Evolutionary conservation across 2,113 vertebrate species (phyloP).

Genomic region (Vimba vimba): DNA sequence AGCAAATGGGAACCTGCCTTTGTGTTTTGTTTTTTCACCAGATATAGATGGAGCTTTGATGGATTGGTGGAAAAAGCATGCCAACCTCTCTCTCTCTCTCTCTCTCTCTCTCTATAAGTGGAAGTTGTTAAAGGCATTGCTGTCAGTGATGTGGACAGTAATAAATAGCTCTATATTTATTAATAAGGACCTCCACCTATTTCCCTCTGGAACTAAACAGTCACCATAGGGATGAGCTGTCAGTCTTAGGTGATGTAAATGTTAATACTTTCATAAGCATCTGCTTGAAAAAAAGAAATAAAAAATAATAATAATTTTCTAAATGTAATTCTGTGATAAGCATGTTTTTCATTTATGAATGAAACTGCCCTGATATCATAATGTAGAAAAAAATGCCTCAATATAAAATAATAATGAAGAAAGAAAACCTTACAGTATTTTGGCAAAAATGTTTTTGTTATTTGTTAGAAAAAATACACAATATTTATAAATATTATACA

Average conservation of each 20-base stretch:
- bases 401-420: no score
- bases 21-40: slow-evolving; percentile 49
- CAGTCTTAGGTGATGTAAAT: background rate
- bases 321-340: no score
- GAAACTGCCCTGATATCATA: no score
- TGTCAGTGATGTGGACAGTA: slow-evolving; percentile 39
- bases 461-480: no score
- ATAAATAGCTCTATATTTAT: background rate
- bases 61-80: slow-evolving; percentile 54
- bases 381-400: no score
- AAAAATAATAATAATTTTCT: no score
- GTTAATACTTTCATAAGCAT: background rate
- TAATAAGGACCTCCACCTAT: background rate
- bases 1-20: slow-evolving; percentile 30
- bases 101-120: slow-evolving; percentile 19
- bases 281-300: background rate
- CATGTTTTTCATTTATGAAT: no score
- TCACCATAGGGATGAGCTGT: background rate
- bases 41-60: slow-evolving; percentile 46
- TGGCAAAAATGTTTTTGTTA: no score
- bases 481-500: no score
- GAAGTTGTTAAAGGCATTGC: slow-evolving; percentile 42
- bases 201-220: background rate
- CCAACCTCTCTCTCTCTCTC: slow-evolving; percentile 18
- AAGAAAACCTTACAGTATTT: no score